Base-by-base conservation (phyloP, 2,888 invertebrate species). In the Pyrgus malvae region DNA sequence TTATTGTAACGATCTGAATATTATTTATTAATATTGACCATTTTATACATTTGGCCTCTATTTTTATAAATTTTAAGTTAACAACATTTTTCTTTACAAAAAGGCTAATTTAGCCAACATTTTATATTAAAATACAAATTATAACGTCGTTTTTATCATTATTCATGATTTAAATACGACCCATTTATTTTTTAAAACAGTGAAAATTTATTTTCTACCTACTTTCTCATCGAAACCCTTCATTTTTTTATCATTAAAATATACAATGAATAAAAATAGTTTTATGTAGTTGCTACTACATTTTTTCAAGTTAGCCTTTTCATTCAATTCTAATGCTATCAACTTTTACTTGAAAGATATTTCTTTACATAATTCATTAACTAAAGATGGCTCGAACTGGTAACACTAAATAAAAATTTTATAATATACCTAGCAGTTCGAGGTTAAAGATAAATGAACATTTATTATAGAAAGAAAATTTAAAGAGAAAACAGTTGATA, bases 171-270 rank as follows among this genome's bases (percentile, higher is more conserved):
- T 9, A 40, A 12, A 3, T 29, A 11, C n/a, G 17, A 42, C n/a
- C 14, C 9, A 16, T 44, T 25, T 17, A 19, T 11, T n/a, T 41
- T 41, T 31, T 14, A 49, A 41, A 49, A 23, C 17, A 56, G 60
- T 69, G 64, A 71, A 68, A 71, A 72, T 80, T 82, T 80, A 78
- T 79, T 82, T 59, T 62, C 85, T 86, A 86, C 69, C 85, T 85
- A 86, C 79, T 55, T 69, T 62, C 67, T 76, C 83, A 75, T 70
- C 65, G 72, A 72, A 60, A 59, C 57, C 14, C 11, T 70, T 70
- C 57, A 58, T 66, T 69, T 64, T 63, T 40, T 49, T n/a, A 23
- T 41, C 16, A 49, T 66, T 62, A 64, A 63, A 70, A 67, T 63
- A 57, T 59, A 68, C 70, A 64, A 71, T 74, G 77, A 77, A 72